Evolutionary conservation across 1,140 invertebrate genomes (phyloP).

Genomic region (Formica selysi): DNA sequence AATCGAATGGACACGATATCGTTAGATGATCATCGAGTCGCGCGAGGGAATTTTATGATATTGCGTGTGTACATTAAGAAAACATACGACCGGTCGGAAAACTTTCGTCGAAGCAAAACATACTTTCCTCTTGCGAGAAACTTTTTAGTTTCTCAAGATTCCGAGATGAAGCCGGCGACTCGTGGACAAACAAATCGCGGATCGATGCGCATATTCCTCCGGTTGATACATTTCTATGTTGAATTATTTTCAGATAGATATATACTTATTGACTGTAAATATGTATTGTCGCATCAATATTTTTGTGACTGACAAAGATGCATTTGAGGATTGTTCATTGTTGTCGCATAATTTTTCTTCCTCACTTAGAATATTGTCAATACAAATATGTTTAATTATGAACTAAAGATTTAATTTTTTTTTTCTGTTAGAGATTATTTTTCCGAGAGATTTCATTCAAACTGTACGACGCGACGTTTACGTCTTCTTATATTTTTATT

Average conservation of each 20-base stretch:
- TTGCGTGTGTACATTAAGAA: conserved; percentile 26
- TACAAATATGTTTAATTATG: background rate
- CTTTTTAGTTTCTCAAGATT: conserved; percentile 6
- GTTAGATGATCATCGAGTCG: conserved; percentile 5
- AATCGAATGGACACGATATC: background rate
- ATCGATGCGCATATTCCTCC: background rate
- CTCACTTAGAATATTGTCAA: background rate
- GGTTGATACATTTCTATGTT: background rate
- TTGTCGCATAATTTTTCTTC: background rate
- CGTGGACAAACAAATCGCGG: conserved; percentile 17
- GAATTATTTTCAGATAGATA: background rate
- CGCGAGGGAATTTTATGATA: conserved; percentile 25
- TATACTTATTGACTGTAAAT: background rate
- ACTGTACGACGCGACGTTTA: background rate
- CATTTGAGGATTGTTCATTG: too few species aligned
- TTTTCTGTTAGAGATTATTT: background rate
- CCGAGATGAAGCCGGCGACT: background rate
- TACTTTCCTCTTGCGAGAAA: conserved; percentile 1
- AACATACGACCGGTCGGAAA: background rate
- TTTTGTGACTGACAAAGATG: background rate
- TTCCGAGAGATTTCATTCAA: background rate
- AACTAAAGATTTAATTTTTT: background rate
- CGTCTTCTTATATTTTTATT: background rate
- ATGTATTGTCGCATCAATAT: background rate
- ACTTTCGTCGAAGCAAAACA: conserved; percentile 4